Evolutionary conservation across 2,888 invertebrate genomes (phyloP), one percentile per base, ranked within the genome.

Genomic region (Chouioia cunea): DNA sequence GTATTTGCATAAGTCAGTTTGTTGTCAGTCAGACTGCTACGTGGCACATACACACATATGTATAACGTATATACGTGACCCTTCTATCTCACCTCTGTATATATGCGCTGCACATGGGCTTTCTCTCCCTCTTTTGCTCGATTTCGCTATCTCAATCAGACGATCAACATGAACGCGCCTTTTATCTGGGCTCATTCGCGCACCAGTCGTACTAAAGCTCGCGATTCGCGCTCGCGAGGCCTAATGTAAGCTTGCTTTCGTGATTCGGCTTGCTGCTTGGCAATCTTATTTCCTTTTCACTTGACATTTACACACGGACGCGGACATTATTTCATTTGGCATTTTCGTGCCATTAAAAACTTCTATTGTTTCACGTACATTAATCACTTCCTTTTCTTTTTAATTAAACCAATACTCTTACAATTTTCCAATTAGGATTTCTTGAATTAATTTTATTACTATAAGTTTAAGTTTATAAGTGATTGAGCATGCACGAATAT

Each of bases 1-100:
- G 78, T 84, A 84, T 85, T 85, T 85, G 85, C 85, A 84, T 84
- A 84, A 85, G 84, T 85, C 84, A 84, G 84, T 66, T 56, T 47
- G 78, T 82, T 84, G 84, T 84, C 85, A 84, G 83, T 85, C 85
- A 83, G 81, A 79, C 80, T 77, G 36, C 36, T 36, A 78, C 79
- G 77, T 83, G 83, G 83, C 84, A 84, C 82, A 6, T 6, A 6
- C 2, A 6, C 27, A 6, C 2, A 27, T 27, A 4, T 6, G 27
- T 6, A 6, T 6, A 4, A 27, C 6, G 6, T 27, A 27, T 27
- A 27, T 36, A 78, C 80, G 80, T 83, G 83, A 83, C 83, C 83
- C 79, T 76, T 52, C 18, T 52, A 53, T 60, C 44, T 70, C 59
- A 36, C 52, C 60, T 65, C 48, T 48, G 65, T 62, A 22, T 58